These are phyloP conservation scores for Xestia rhomboidea DNA, from an alignment of 2,888 invertebrate species.

Conservation along the genomic window DNA sequence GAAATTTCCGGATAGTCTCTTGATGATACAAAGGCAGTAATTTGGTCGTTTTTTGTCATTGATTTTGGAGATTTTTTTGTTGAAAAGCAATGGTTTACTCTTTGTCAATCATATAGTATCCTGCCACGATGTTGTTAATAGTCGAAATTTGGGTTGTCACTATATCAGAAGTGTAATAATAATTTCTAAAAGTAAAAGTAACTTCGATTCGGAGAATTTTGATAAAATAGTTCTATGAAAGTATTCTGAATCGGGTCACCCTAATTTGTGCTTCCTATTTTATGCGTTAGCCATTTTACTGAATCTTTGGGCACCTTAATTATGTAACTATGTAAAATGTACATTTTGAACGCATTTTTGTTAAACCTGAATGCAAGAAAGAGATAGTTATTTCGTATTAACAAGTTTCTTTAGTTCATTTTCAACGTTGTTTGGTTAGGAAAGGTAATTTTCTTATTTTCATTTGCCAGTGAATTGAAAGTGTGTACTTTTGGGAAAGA, in stretches of 20 bases:
- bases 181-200: not conserved
- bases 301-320: not conserved
- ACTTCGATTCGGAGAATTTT: not conserved
- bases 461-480: not conserved
- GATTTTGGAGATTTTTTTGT: not conserved
- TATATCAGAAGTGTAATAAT: no score
- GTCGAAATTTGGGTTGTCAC: not conserved
- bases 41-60: not conserved
- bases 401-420: not conserved
- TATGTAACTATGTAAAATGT: not conserved
- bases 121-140: not conserved
- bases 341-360: no score
- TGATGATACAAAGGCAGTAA: constrained; percentile 16
- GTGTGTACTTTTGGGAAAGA: not conserved
- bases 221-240: not conserved
- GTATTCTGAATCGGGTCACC: not conserved
- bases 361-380: no score
- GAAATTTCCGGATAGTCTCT: constrained; percentile 16
- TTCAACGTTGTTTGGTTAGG: not conserved
- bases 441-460: not conserved
- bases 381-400: not conserved
- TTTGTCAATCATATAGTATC: not conserved
- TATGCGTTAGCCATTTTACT: not conserved
- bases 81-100: not conserved
- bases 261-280: not conserved